These are phyloP conservation scores for Peromyscus maniculatus DNA, from an alignment of 2,113 vertebrate species.

Conservation along the genomic window DNA sequence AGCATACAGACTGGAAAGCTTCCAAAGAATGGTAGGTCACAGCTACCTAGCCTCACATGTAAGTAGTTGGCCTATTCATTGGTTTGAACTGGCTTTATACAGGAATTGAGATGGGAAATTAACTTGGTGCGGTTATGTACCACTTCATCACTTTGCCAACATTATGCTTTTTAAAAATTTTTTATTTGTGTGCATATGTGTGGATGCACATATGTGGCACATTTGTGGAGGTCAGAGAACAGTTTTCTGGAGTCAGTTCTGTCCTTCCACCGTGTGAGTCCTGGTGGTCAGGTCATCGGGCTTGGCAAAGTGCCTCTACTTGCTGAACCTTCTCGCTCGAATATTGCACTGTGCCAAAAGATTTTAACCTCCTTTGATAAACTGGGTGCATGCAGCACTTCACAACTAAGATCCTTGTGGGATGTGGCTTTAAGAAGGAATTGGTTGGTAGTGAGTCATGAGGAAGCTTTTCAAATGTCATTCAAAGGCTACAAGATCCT, in stretches of 20 bases:
- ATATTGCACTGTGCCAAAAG: neutral
- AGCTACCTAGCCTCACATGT: neutral
- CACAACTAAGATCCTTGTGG: too few species aligned
- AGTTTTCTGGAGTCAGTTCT: neutral
- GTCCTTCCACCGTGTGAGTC: neutral
- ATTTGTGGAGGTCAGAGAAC: neutral
- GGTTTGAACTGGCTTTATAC: neutral
- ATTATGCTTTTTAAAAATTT: neutral
- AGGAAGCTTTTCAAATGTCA: slow-evolving; percentile 28
- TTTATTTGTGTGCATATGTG: neutral
- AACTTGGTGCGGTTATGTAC: accelerated
- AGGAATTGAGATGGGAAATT: neutral
- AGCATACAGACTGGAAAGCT: neutral
- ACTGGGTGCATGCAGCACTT: accelerated
- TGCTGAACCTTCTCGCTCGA: neutral
- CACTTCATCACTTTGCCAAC: accelerated
- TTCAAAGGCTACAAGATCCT: neutral
- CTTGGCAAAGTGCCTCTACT: neutral
- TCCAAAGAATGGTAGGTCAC: neutral
- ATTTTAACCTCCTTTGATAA: neutral
- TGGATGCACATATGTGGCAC: neutral
- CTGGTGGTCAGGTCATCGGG: neutral
- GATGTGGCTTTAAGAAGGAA: too few species aligned
- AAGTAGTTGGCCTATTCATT: too few species aligned
- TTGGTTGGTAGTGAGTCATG: neutral